These are phyloP conservation scores for Siniperca undulata DNA, from an alignment of 2,797 vertebrate species.

Conservation along the genomic window DNA sequence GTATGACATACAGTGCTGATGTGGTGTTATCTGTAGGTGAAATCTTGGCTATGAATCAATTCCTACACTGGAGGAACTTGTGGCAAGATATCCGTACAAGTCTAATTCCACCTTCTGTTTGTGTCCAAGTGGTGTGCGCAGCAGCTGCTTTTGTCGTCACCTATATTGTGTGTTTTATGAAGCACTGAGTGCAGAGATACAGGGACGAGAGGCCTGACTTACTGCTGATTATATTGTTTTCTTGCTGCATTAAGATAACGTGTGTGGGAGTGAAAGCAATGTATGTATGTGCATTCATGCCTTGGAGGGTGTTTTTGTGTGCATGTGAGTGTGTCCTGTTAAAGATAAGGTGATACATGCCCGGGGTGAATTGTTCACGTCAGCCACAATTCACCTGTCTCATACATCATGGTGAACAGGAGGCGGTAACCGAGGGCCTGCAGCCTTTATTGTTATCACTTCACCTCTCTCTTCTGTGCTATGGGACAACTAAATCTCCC, in stretches of 20 bases:
- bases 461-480: conserved; percentile 42
- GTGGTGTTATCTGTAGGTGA: conserved; percentile 25
- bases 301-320: conserved; percentile 34
- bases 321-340: conserved; percentile 46
- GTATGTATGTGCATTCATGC: conserved; percentile 21
- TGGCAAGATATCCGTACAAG: background rate
- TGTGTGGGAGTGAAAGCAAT: conserved; percentile 31
- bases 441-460: conserved; percentile 61
- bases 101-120: conserved; percentile 23
- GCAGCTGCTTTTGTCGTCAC: conserved; percentile 37
- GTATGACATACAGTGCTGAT: background rate
- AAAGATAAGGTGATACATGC: conserved; percentile 74
- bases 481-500: conserved; percentile 42
- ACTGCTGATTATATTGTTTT: conserved; percentile 60
- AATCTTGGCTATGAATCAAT: conserved; percentile 17
- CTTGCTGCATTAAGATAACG: conserved; percentile 58
- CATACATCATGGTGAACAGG: conserved; percentile 65
- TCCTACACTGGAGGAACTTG: background rate
- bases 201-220: conserved; percentile 37
- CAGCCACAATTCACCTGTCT: conserved; percentile 69
- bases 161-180: conserved; percentile 33
- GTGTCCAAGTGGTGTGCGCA: conserved; percentile 10
- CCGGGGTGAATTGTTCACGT: conserved; percentile 62
- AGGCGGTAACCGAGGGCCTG: conserved; percentile 45
- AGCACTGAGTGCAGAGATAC: conserved; percentile 39